Percentiles rank a stretch among this genome's conserved stretches.
These are phyloP conservation scores for Sebastes matsubarae DNA, from an alignment of 2,797 vertebrate species.

Conservation along the genomic window DNA sequence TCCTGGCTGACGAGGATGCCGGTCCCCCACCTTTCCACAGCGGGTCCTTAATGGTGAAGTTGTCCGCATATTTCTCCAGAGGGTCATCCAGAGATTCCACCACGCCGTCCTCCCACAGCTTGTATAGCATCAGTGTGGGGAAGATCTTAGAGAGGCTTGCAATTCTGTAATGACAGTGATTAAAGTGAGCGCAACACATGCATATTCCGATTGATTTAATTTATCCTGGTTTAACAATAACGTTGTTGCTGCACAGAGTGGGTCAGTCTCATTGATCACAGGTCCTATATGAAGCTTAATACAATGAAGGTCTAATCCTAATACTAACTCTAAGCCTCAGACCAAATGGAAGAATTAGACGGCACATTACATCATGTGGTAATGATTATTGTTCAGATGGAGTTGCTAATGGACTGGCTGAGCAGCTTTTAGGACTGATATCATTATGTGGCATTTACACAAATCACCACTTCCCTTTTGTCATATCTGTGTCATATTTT, in stretches of 20 bases:
- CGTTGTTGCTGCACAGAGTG: slow-evolving; percentile 12
- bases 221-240: slow-evolving; percentile 6
- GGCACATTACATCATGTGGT: not conserved
- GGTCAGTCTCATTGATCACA: slow-evolving; percentile 19
- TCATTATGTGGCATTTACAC: not conserved
- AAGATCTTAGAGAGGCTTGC: slow-evolving; percentile 95
- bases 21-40: slow-evolving; percentile 71
- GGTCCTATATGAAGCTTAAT: not conserved
- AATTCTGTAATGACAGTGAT: slow-evolving; percentile 80
- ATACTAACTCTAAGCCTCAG: slow-evolving; percentile 13
- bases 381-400: not conserved
- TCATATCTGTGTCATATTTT: not conserved
- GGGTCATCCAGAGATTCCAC: slow-evolving; percentile 89
- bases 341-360: slow-evolving; percentile 16
- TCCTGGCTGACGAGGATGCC: slow-evolving; percentile 49
- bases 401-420: not conserved
- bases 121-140: slow-evolving; percentile 93
- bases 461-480: slow-evolving; percentile 8
- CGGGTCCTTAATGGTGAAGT: slow-evolving; percentile 92
- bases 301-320: slow-evolving; percentile 23
- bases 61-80: slow-evolving; percentile 86
- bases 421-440: not conserved
- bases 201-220: not conserved
- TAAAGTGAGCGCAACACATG: not conserved
- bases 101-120: slow-evolving; percentile 91